Evolutionary conservation across 2,797 vertebrate species (phyloP), one percentile per base, ranked within the genome.

Genomic region (Glyptemys insculpta): DNA sequence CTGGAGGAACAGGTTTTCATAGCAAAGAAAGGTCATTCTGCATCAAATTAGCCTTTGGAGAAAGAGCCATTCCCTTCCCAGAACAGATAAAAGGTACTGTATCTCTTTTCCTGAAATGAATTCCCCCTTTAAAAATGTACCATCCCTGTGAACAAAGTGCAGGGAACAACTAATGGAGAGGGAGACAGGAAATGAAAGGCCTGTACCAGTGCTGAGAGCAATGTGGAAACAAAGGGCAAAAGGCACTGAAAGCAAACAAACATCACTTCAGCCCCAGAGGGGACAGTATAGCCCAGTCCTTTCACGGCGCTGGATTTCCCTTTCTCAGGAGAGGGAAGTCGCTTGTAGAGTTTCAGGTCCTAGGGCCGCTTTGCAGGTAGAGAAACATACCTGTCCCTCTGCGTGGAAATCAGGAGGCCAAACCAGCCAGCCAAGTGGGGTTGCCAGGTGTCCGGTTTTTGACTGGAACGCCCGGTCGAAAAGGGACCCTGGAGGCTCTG

Each of bases 11-110:
- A 95, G 87, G 92, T 81, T 89, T 57, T 81, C 85, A 54, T 81
- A 0, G 1, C 1, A 0, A 44, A 91, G 79, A 72, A n/a, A 88
- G 14, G 34, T 72, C 74, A 86, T 85, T 81, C 94, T 29, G 56
- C 29, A 53, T 94, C 86, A 87, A 95, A 23, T 18, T 83, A 89
- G 57, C 8, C 65, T 57, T 5, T 1, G 50, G 82, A 21, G 85
- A 12, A 31, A 95, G 94, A 87, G 57, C 86, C 27, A n/a, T 44
- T 90, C 80, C 87, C 86, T 93, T 89, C 82, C 85, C 80, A 85
- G 54, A 29, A 56, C 56, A 14, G 76, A 79, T 68, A 76, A 56
- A 4, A 57, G 88, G 54, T 54, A 54, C 54, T 12, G 74, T 5
- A 4, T 19, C 44, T 79, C 79, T 88, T 93, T 88, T 95, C 74